These are phyloP conservation scores for Coecobrya sp. DNA, from an alignment of 2,888 invertebrate species.

Conservation along the genomic window DNA sequence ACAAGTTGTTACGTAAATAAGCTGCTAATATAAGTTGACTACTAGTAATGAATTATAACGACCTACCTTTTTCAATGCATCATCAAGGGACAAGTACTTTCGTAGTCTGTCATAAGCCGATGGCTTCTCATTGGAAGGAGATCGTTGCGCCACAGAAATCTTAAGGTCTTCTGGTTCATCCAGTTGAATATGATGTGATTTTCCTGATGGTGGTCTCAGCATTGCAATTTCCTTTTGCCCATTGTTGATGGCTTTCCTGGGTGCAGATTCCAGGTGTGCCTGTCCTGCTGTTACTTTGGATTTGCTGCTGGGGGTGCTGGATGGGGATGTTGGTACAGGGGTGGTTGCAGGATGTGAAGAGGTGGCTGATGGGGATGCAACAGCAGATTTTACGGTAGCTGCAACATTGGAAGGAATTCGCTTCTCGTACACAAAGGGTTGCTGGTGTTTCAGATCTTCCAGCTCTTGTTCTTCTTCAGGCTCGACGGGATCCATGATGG, in stretches of 20 bases:
- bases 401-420: slow-evolving; percentile 50
- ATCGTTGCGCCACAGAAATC: slow-evolving; percentile 81
- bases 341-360: slow-evolving; percentile 11
- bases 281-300: not conserved
- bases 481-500: slow-evolving; percentile 44
- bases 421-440: slow-evolving; percentile 59
- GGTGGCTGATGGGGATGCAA: slow-evolving; percentile 1
- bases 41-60: not conserved
- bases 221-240: slow-evolving; percentile 86
- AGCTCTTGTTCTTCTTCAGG: slow-evolving; percentile 85
- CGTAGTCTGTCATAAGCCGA: slow-evolving; percentile 86
- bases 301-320: slow-evolving; percentile 23
- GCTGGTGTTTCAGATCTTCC: slow-evolving; percentile 82
- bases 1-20: slow-evolving; percentile 4
- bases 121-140: slow-evolving; percentile 84
- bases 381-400: slow-evolving; percentile 30
- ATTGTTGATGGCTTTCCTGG: not conserved
- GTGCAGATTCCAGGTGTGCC: not conserved
- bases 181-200: slow-evolving; percentile 65
- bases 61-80: slow-evolving; percentile 86
- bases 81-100: slow-evolving; percentile 85
- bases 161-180: slow-evolving; percentile 79
- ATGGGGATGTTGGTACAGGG: slow-evolving; percentile 22
- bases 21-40: not conserved
- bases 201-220: slow-evolving; percentile 83